Evolutionary conservation across 2,888 invertebrate genomes (phyloP), one percentile per base, ranked within the genome.

Genomic region (Argynnis bischoffii): DNA sequence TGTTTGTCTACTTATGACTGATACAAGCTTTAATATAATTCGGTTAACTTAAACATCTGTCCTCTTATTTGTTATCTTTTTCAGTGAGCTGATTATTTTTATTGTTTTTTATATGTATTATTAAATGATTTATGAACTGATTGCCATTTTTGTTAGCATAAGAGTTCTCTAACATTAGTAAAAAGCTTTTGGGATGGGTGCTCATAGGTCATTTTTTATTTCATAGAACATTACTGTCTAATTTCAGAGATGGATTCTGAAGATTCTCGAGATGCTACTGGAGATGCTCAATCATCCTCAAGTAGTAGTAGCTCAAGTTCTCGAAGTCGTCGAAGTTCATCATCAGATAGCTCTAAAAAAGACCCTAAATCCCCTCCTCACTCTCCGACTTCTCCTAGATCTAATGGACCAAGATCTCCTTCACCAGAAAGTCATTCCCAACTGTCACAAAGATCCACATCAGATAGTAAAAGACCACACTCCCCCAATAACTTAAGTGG

Each of bases 201-300:
- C 15, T 41, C 16, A 15, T 13, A 18, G 18, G 6, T 35, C 35
- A 11, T 48, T 14, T 55, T 48, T 55, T 60, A 18, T 31, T 61
- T 55, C 61, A 61, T 59, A 47, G 35, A 66, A 66, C 16, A 31
- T 56, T n/a, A 21, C 48, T 35, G 59, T 74, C 85, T 85, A 74
- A 79, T 88, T 86, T 71, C 90, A 93, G 92, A 83, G 77, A 94
- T 94, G 94, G 94, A 94, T 83, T 94, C 94, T 21, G 94, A 94
- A 84, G 94, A 94, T 83, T 94, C 94, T 73, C 88, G 90, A 77
- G 94, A 94, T 87, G 93, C 87, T 76, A 79, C 81, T 77, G 83
- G 86, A 77, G 83, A 88, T 82, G 85, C 82, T 76, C 86, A 83
- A 69, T 86, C 92, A 74, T 88, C 93, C 75, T 89, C 92, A 71